Evolutionary conservation across 2,888 invertebrate genomes (phyloP).

Genomic region (Tipula unca): DNA sequence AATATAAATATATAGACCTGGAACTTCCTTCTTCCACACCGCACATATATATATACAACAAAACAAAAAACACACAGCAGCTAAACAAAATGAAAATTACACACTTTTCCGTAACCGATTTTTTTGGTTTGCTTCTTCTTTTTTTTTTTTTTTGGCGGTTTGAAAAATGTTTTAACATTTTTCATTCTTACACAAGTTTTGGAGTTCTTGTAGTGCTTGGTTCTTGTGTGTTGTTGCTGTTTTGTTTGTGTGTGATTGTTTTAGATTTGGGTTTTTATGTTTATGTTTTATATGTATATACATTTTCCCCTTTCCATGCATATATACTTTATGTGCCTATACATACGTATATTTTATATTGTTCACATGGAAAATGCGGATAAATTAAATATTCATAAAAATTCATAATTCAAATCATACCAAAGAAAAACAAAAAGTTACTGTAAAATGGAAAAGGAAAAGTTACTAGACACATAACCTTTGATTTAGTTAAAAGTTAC

Average conservation of each 20-base stretch:
- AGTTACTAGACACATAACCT: background rate
- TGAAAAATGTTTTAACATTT: background rate
- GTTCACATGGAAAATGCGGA: slow-evolving; percentile 14
- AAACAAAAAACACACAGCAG: background rate
- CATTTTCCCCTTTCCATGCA: background rate
- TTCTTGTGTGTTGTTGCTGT: background rate
- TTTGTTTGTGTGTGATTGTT: background rate
- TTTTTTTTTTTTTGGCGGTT: background rate
- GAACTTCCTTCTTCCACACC: background rate
- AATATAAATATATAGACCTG: background rate
- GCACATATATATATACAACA: background rate
- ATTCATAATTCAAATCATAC: background rate
- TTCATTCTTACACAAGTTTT: background rate
- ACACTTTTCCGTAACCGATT: background rate
- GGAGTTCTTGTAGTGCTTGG: background rate
- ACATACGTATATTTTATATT: background rate
- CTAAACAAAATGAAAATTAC: background rate
- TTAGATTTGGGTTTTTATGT: background rate
- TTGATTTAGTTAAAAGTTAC: background rate
- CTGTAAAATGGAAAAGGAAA: background rate
- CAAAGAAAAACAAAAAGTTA: background rate
- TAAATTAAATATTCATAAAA: slow-evolving; percentile 9
- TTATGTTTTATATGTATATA: background rate
- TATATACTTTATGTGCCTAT: background rate
- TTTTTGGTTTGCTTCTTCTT: background rate